Conservation (phyloP, 2,888 invertebrate species). For the Mactromeris polynyma region DNA sequence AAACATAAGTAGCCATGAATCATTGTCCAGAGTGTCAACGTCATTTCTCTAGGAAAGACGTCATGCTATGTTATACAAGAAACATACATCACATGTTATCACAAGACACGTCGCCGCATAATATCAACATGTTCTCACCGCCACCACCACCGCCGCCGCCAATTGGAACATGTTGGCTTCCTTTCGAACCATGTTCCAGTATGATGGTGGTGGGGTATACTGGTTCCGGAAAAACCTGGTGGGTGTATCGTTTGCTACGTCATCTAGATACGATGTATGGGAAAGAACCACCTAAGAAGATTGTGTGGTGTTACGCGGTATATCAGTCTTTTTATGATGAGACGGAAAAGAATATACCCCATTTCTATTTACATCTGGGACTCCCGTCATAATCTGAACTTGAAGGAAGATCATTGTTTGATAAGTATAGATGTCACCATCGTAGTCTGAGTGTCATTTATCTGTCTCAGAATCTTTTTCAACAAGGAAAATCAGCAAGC, state of each 20-base stretch:
- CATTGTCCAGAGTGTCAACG: too few species aligned
- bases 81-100: too few species aligned
- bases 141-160: constrained; percentile 31
- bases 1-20: too few species aligned
- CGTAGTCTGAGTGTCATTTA: constrained; percentile 27
- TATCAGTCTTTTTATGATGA: constrained; percentile 51
- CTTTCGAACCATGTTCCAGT: constrained; percentile 63
- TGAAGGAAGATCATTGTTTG: constrained; percentile 32
- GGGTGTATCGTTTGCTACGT: neutral
- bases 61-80: too few species aligned
- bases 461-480: constrained; percentile 18
- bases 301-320: constrained; percentile 54
- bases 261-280: neutral
- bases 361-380: constrained; percentile 38
- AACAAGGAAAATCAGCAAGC: too few species aligned
- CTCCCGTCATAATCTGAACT: constrained; percentile 30
- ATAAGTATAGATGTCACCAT: constrained; percentile 48
- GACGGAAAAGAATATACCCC: constrained; percentile 45
- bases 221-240: too few species aligned
- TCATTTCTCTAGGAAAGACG: too few species aligned
- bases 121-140: neutral
- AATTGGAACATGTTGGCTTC: constrained; percentile 40
- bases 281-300: constrained; percentile 48
- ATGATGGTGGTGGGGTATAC: constrained; percentile 44
- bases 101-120: neutral